Evolutionary conservation across 2,797 vertebrate species (phyloP).

Genomic region (Pseudochirops cupreus): DNA sequence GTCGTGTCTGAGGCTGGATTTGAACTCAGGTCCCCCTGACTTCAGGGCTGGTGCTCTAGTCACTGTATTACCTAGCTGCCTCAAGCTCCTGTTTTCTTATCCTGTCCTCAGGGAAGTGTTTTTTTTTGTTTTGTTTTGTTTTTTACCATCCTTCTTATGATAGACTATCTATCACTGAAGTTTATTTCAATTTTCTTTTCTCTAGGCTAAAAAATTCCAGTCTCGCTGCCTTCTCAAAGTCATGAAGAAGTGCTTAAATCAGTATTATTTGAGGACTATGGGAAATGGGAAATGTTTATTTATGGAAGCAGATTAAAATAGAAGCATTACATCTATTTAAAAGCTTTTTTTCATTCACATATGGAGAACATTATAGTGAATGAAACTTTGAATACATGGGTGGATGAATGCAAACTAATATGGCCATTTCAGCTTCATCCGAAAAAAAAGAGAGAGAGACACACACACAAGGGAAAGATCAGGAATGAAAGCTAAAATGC

Average conservation of each 20-base stretch:
- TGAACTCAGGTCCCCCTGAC: too few species aligned
- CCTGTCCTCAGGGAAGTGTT: background rate
- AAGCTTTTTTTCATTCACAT: conserved; percentile 65
- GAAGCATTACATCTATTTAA: conserved; percentile 68
- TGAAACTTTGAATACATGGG: conserved; percentile 53
- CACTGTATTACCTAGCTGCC: too few species aligned
- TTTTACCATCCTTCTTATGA: conserved; percentile 59
- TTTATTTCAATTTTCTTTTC: conserved; percentile 59
- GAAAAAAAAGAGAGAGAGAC: conserved; percentile 18
- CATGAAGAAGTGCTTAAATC: conserved; percentile 67
- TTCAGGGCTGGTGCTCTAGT: too few species aligned
- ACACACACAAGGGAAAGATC: conserved; percentile 19
- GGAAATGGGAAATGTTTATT: conserved; percentile 68
- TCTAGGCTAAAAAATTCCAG: conserved; percentile 58
- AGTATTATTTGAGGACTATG: conserved; percentile 62
- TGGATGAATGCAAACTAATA: conserved; percentile 66
- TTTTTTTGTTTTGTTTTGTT: too few species aligned
- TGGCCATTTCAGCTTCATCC: conserved; percentile 57
- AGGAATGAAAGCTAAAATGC: conserved; percentile 47
- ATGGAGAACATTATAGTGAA: conserved; percentile 31
- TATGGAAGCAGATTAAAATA: conserved; percentile 71
- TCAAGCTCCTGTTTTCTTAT: background rate
- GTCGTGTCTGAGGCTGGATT: too few species aligned
- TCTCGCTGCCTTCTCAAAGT: conserved; percentile 61
- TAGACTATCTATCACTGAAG: conserved; percentile 56